Evolutionary conservation across 1,140 invertebrate species (phyloP), one percentile per base, ranked within the genome.

Genomic region (Drosophila ambigua): DNA sequence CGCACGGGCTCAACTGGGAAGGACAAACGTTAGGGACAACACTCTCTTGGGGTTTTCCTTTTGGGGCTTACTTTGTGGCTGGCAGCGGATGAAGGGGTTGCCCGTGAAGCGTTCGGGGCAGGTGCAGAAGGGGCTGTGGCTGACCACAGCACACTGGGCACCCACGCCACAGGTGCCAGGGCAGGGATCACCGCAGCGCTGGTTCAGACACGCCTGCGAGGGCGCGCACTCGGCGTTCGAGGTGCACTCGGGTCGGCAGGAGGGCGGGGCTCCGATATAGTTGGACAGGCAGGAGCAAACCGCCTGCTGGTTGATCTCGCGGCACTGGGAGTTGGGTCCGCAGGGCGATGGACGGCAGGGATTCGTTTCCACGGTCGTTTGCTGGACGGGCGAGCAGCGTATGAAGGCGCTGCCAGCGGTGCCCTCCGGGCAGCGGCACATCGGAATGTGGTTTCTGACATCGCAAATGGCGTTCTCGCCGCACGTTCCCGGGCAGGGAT

Each of bases 61-160:
- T 1, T 20, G 20, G 15, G 39, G 2, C 88, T 90, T 91, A 91
- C 90, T 89, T 68, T 88, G 83, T 2, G 92, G 93, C 91, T 92
- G 93, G 72, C 94, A 95, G 92, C 94, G 94, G 58, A 95, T 94
- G 81, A 97, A 96, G 5, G 96, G 96, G 93, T 97, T 96, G 4
- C 96, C 96, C 4, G 94, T 95, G 72, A 94, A 96, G 8, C 95
- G 95, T 11, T 93, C 92, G 2, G 94, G 93, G 88, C 96, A 97
- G 72, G 94, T 96, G 90, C 96, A 97, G 64, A 97, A 95, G 15
- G 96, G 96, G 91, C 94, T 96, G 84, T 97, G 97, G 83, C 96
- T 96, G 41, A 97, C 94, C 9, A 97, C 96, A 91, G 94, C 94
- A 88, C 97, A 98, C 48, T 95, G 92, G 6, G 96, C 95, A 35